These are phyloP conservation scores for Metopolophium dirhodum DNA, from an alignment of 1,140 invertebrate genomes.

Conservation along the genomic window DNA sequence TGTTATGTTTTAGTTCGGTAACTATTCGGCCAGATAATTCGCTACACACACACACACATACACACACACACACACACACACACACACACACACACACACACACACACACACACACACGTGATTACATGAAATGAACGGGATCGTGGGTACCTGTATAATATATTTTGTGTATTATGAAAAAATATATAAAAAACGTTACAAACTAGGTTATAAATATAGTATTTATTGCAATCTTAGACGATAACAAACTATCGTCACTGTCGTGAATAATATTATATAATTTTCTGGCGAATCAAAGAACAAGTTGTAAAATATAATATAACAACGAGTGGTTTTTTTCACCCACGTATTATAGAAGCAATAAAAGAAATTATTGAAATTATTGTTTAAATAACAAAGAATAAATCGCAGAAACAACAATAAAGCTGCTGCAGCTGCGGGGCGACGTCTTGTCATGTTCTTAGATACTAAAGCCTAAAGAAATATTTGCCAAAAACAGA, in stretches of 20 bases:
- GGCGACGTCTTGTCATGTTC: not conserved
- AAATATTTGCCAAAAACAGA: not conserved
- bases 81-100: not conserved
- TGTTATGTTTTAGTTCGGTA: too few relatives aligned
- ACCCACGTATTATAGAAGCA: not conserved
- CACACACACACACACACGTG: too few relatives aligned
- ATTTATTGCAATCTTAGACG: not conserved
- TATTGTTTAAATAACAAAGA: not conserved
- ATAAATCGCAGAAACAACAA: not conserved
- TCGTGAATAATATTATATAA: not conserved
- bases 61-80: too few relatives aligned
- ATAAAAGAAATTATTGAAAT: not conserved
- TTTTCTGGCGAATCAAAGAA: not conserved
- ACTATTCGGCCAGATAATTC: not conserved
- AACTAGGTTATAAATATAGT: not conserved
- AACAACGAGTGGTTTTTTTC: not conserved
- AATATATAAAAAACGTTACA: not conserved
- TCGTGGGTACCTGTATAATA: not conserved
- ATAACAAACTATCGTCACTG: not conserved
- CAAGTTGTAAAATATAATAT: not conserved
- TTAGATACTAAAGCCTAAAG: not conserved
- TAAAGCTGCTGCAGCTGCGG: not conserved
- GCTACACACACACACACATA: not conserved
- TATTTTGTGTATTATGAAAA: not conserved
- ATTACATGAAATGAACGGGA: too few relatives aligned